phyloP scores from a whole-genome alignment of 2,797 vertebrate species.

The Leontocebus nigricollis region DNA sequence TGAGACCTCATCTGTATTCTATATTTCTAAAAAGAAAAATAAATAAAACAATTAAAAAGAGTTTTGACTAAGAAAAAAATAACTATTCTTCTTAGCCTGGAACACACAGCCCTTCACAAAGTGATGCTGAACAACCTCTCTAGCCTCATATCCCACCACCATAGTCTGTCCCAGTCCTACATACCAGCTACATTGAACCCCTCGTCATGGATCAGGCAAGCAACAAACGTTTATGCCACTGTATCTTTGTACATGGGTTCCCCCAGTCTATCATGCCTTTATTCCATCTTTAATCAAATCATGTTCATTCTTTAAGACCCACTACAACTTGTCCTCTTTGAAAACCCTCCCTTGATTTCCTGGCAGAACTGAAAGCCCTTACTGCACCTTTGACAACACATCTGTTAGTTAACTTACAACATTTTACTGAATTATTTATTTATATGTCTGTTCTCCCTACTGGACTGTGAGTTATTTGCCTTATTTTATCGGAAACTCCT shows the following conservation, averaged over 20 bases:
- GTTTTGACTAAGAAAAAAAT: not conserved
- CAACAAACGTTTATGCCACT: not conserved
- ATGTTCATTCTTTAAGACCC: not conserved
- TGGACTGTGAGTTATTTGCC: not conserved
- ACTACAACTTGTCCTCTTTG: not conserved
- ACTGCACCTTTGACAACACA: not conserved
- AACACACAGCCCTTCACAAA: not conserved
- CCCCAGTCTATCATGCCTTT: not conserved
- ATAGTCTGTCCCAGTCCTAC: no score
- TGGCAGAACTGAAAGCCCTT: not conserved
- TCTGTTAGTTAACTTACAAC: not conserved
- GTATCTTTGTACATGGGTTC: not conserved
- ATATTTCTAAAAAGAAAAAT: not conserved
- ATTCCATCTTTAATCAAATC: not conserved
- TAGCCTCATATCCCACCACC: not conserved
- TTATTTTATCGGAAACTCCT: not conserved
- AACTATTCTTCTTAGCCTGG: constrained; percentile 19
- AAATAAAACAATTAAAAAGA: not conserved
- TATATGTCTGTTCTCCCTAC: not conserved
- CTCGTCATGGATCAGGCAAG: not conserved
- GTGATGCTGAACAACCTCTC: not conserved
- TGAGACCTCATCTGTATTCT: not conserved
- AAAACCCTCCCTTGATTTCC: not conserved
- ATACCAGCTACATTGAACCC: not conserved
- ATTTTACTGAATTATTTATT: not conserved